Conservation (phyloP, 1,140 invertebrate genomes). For the Charaxes varanes region DNA sequence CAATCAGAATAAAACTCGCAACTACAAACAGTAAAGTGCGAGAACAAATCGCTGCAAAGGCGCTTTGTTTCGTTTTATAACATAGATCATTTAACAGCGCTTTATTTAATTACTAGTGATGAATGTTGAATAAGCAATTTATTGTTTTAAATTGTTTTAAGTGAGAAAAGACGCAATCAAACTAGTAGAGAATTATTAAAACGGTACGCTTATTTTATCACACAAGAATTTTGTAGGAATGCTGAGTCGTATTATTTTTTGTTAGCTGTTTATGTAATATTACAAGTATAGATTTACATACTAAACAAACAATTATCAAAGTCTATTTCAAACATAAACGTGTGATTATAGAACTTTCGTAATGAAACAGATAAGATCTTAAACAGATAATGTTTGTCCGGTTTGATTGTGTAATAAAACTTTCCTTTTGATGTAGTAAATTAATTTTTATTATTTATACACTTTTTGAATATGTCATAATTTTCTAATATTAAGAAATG, state of each 20-base stretch:
- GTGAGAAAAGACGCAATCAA: too few species aligned
- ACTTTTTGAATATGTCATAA: too few species aligned
- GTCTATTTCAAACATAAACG: conserved; percentile 2
- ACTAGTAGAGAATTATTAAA: too few species aligned
- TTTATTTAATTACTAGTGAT: too few species aligned
- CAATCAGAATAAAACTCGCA: conserved; percentile 26
- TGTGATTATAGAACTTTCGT: conserved; percentile 3
- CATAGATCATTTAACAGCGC: too few species aligned
- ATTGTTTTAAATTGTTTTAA: too few species aligned
- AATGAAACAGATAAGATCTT: conserved; percentile 8
- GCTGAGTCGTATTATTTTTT: too few species aligned
- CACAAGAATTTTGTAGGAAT: too few species aligned
- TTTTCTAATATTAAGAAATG: neutral
- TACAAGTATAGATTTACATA: neutral
- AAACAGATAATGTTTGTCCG: conserved; percentile 10
- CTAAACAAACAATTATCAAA: neutral
- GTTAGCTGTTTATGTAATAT: neutral
- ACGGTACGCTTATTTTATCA: too few species aligned
- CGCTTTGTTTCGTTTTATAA: conserved; percentile 5
- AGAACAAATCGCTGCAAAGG: conserved; percentile 2
- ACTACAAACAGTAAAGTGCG: conserved; percentile 13
- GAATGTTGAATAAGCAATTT: too few species aligned
- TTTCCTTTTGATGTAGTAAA: conserved; percentile 3
- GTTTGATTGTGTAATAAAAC: conserved; percentile 12
- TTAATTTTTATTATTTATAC: too few species aligned